Base-by-base conservation (phyloP, 2,888 invertebrate genomes). In the Ichneumoninae sp. region DNA sequence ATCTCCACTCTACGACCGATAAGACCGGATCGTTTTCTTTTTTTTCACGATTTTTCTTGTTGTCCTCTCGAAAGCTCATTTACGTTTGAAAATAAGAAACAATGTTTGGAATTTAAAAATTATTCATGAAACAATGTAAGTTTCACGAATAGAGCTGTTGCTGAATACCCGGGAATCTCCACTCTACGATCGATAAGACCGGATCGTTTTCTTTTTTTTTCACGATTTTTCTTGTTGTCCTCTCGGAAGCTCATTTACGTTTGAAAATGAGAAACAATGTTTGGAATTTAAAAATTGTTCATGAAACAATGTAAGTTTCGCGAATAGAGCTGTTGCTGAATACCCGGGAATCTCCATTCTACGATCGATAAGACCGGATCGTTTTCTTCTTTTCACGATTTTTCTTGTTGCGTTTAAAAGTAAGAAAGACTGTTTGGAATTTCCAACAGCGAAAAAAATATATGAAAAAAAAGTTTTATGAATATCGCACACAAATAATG, bases 131-230 rank as follows among this genome's bases (percentile, higher is more conserved):
- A 54, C 22, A 54, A 54, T 19, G 16, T 16, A 50, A 16, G 16
- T n/a, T 22, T 54, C 22, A 54, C 54, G 1, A 10, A 40, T 10
- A 8, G 40, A 1, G 6, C 33, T 33, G 52, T 70, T 7, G 57
- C 47, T 40, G 62, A 52, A 50, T 54, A 62, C 26, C 57, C 26
- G 44, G 65, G 36, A 71, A 52, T 70, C 13, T 44, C 26, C 44
- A 44, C 47, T 30, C 68, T 13, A 13, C 22, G 22, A 44, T 3
- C 40, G 47, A 68, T 68, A 47, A 47, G 47, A 47, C 68, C 36
- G 0, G 30, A 52, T 70, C 50, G 30, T 70, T 26, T 8, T 22
- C 19, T 8, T 54, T 54, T 5, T 5, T 22, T 40, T 22, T 68
- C 3, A 40, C 22, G 66, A 4, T 68, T 68, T 44, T 66, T 44